phyloP scores from a whole-genome alignment of 2,113 vertebrate genomes.

The Gallinago media region DNA sequence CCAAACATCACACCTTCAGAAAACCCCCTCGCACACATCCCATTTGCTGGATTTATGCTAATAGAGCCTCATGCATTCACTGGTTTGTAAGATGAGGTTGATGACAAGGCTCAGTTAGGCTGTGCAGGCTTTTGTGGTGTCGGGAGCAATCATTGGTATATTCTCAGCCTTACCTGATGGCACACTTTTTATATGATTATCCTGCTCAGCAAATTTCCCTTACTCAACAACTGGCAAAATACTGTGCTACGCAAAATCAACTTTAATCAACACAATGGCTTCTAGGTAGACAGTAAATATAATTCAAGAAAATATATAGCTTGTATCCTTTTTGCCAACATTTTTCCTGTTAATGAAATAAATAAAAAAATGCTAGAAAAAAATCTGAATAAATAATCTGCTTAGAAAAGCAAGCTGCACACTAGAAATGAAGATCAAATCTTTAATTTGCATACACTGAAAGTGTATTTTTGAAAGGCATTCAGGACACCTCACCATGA shows the following conservation, averaged over 20 bases:
- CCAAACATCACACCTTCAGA: background rate
- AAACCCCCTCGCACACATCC: background rate
- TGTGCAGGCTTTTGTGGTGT: background rate
- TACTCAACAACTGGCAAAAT: background rate
- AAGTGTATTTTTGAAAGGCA: background rate
- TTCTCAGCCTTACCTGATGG: accelerated
- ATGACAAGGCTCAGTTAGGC: background rate
- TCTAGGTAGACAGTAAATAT: background rate
- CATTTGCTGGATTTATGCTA: background rate
- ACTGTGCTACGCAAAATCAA: background rate
- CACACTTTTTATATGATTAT: background rate
- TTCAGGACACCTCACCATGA: background rate
- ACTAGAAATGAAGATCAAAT: background rate
- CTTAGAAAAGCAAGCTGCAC: background rate
- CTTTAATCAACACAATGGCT: background rate
- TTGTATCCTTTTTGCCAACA: background rate
- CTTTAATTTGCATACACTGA: background rate
- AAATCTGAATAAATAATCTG: background rate
- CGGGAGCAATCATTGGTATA: background rate
- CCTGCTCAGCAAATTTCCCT: background rate
- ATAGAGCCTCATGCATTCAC: background rate
- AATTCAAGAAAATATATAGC: background rate
- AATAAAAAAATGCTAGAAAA: background rate
- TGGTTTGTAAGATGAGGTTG: background rate
- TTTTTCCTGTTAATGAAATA: background rate